Evolutionary conservation across 2,888 invertebrate species (phyloP), one percentile per base, ranked within the genome.

Genomic region (Cryptus viduatorius): DNA sequence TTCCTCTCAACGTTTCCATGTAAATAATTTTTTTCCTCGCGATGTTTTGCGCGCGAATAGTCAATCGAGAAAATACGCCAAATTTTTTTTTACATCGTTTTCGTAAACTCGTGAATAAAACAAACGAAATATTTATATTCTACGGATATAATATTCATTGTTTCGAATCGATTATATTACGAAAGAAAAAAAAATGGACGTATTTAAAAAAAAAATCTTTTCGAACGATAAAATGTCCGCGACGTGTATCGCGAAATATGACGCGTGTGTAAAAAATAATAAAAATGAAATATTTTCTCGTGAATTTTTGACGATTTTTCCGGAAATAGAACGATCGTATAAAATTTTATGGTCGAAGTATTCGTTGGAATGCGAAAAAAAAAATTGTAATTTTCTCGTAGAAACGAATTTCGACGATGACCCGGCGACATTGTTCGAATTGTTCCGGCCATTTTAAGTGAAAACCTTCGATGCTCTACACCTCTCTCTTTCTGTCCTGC

Each of bases 401-500:
- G 29, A 19, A 10, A 31, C 37, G 24, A n/a, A 65, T 19, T 46
- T 72, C n/a, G n/a, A 61, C 68, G 37, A 61, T 64, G 73, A 79
- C 19, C 46, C n/a, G 50, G 53, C 87, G 85, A 88, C 86, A 85
- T 85, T 86, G 80, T 86, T 87, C 85, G 87, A 84, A 86, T 86
- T 88, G 87, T 88, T 89, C 86, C 90, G 89, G 90, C 90, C 90
- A 90, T 90, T 90, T 90, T 90, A 90, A 76, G 76, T 72, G 71
- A 76, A 79, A 79, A 79, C 83, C 76, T 80, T 78, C 78, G 73
- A 68, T 69, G 73, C 78, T 59, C 67, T 77, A 29, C 65, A 19
- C 72, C 68, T 61, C 78, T 82, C 82, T 83, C 76, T 80, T 80
- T 80, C 71, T 14, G 75, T 64, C 75, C 71, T 76, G 76, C 69